Evolutionary conservation across 2,888 invertebrate species (phyloP).

Genomic region (Meganola albula): DNA sequence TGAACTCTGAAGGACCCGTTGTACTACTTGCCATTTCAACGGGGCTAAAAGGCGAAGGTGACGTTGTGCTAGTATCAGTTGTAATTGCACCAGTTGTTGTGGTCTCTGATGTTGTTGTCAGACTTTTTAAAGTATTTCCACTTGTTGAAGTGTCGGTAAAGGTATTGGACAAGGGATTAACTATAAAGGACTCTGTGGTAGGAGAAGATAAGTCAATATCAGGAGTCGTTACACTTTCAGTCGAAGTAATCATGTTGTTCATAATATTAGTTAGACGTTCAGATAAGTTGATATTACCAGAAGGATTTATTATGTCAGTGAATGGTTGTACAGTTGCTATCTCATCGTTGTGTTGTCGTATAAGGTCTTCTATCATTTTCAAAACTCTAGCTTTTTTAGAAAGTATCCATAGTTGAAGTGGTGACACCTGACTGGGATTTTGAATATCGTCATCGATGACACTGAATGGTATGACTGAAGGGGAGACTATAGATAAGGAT

Average conservation of each 20-base stretch:
- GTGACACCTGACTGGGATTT: slow-evolving; percentile 52
- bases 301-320: slow-evolving; percentile 44
- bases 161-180: slow-evolving; percentile 24
- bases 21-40: slow-evolving; percentile 18
- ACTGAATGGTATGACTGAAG: slow-evolving; percentile 27
- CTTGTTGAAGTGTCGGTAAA: slow-evolving; percentile 27
- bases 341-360: slow-evolving; percentile 65
- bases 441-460: slow-evolving; percentile 36
- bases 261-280: slow-evolving; percentile 59
- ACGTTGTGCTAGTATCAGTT: slow-evolving; percentile 17
- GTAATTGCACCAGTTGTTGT: slow-evolving; percentile 9
- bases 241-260: slow-evolving; percentile 53
- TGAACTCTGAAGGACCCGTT: slow-evolving; percentile 16
- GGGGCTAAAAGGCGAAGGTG: slow-evolving; percentile 16
- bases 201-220: slow-evolving; percentile 31
- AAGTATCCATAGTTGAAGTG: slow-evolving; percentile 61
- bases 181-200: slow-evolving; percentile 28
- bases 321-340: slow-evolving; percentile 52
- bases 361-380: slow-evolving; percentile 70
- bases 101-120: slow-evolving; percentile 23
- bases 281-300: slow-evolving; percentile 49
- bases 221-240: slow-evolving; percentile 32
- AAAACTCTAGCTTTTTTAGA: slow-evolving; percentile 71
- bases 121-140: slow-evolving; percentile 23
- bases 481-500: slow-evolving; percentile 27